These are phyloP conservation scores for Ursus arctos DNA, from an alignment of 2,113 vertebrate species.

Conservation along the genomic window DNA sequence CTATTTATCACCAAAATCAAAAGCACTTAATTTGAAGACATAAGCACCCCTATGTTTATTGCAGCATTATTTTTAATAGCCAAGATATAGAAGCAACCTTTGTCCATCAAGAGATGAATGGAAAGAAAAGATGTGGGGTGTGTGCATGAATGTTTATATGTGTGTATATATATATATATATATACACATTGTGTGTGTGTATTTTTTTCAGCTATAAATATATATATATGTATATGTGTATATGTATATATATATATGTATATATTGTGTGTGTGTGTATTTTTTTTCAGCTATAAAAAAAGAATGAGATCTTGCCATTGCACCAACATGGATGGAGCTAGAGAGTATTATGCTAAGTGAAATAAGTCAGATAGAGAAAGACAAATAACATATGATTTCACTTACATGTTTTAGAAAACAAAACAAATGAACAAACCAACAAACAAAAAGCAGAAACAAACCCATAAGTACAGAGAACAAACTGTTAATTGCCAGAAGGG, in stretches of 20 bases:
- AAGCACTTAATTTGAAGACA: neutral
- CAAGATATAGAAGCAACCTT: neutral
- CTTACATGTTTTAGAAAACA: neutral
- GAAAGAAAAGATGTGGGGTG: neutral
- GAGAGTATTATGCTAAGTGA: neutral
- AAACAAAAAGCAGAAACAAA: neutral
- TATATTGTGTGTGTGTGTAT: too few relatives aligned
- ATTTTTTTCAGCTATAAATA: neutral
- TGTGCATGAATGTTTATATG: too few relatives aligned
- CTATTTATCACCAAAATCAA: neutral
- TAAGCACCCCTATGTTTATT: neutral
- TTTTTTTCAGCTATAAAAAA: neutral
- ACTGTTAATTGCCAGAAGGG: neutral
- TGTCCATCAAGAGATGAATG: neutral
- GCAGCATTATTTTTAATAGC: neutral
- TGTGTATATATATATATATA: too few relatives aligned
- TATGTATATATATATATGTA: too few relatives aligned
- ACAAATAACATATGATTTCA: neutral
- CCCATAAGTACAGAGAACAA: neutral
- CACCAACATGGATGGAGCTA: neutral
- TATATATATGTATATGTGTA: too few relatives aligned
- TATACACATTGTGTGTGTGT: too few relatives aligned
- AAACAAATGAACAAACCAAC: neutral
- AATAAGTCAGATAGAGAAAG: neutral
- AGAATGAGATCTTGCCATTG: neutral